Percentiles rank a stretch among this genome's conserved stretches.
Evolutionary conservation across 37 sponge, comb jelly and placozoan species (phyloP).

Genomic region (Beroe forskalii): DNA sequence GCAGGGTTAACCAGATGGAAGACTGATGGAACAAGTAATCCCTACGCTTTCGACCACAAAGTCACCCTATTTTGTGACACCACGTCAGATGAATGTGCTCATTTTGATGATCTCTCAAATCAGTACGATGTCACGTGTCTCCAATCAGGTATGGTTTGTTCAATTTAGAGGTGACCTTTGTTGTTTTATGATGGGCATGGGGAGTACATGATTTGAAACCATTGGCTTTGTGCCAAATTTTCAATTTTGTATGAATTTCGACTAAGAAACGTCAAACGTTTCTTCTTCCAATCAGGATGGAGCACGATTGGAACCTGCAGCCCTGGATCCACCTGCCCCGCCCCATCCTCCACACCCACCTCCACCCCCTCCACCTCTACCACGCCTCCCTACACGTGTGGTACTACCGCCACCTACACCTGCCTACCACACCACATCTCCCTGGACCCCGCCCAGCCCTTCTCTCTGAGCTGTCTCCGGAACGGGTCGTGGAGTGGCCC

Average conservation of each 20-base stretch:
- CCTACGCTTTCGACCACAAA: constrained; percentile 25
- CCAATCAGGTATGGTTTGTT: background rate
- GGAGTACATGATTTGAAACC: no score
- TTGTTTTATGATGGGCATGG: no score
- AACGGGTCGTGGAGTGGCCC: background rate
- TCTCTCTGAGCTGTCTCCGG: background rate
- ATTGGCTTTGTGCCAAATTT: no score
- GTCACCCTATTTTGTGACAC: constrained; percentile 26
- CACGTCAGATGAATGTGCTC: background rate
- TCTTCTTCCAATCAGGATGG: background rate
- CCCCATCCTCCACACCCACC: background rate
- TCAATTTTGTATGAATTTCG: background rate
- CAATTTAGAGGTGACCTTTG: no score
- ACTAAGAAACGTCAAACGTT: background rate
- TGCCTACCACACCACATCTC: background rate
- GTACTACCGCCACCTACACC: background rate
- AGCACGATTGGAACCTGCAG: background rate
- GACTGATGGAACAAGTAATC: constrained; percentile 6
- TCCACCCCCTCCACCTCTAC: background rate
- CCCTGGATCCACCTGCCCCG: background rate
- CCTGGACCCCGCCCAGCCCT: background rate
- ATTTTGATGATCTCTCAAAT: background rate
- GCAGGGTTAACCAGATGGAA: constrained; percentile 2
- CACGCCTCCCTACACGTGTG: background rate
- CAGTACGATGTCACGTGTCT: background rate